phyloP scores from a whole-genome alignment of 1,140 invertebrate species.

The Tachypleus tridentatus region DNA sequence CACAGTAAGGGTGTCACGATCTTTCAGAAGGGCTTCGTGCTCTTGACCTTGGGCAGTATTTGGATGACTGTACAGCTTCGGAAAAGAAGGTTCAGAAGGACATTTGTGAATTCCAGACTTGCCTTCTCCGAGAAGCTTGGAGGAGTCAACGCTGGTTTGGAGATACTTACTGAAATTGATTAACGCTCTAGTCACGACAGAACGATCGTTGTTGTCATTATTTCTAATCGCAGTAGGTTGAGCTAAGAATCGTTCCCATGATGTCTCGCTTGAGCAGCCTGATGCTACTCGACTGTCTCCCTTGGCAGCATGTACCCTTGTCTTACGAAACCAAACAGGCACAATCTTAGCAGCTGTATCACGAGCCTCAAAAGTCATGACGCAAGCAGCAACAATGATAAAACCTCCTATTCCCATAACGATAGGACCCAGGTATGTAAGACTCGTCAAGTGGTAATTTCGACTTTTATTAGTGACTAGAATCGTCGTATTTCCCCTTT shows the following conservation, averaged over 20 bases:
- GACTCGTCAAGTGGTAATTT: conserved; percentile 67
- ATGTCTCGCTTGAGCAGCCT: background rate
- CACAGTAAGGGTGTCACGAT: no score
- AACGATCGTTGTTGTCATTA: background rate
- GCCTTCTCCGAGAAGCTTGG: background rate
- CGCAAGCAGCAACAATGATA: conserved; percentile 80
- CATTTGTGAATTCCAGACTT: conserved; percentile 7
- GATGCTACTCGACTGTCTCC: background rate
- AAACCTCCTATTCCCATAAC: conserved; percentile 87
- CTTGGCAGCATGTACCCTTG: background rate
- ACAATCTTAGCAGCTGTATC: conserved; percentile 20
- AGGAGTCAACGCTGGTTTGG: background rate
- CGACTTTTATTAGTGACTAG: conserved; percentile 62
- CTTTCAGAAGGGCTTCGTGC: no score
- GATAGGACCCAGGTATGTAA: conserved; percentile 79
- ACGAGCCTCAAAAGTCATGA: conserved; percentile 74
- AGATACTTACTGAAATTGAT: background rate
- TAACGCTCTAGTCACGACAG: background rate
- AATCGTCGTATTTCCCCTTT: conserved; percentile 59
- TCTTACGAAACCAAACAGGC: conserved; percentile 8
- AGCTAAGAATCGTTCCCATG: conserved; percentile 4
- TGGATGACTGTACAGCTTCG: conserved; percentile 7
- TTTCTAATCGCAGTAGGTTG: background rate
- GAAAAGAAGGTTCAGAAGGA: conserved; percentile 18
- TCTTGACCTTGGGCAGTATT: background rate